These are phyloP conservation scores for Sciaenops ocellatus DNA, from an alignment of 2,797 vertebrate species.

Conservation along the genomic window DNA sequence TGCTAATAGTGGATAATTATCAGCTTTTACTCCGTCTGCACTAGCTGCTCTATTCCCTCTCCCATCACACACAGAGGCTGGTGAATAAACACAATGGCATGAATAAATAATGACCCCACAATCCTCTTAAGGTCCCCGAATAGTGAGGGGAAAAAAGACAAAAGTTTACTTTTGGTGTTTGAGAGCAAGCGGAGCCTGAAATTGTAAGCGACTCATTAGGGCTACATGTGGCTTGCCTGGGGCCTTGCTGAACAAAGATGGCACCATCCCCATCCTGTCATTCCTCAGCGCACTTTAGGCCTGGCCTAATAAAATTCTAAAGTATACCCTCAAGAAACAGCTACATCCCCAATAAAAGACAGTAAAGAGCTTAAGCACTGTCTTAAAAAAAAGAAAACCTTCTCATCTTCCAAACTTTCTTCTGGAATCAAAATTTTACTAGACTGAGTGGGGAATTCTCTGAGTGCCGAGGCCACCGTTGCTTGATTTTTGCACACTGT, in stretches of 20 bases:
- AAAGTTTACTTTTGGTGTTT: constrained; percentile 87
- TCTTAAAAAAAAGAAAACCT: constrained; percentile 38
- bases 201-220: constrained; percentile 85
- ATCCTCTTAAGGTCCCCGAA: constrained; percentile 83
- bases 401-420: constrained; percentile 46
- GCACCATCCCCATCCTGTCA: constrained; percentile 71
- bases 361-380: constrained; percentile 64
- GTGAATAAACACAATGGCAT: constrained; percentile 85
- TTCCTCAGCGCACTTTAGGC: constrained; percentile 68
- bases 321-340: constrained; percentile 75
- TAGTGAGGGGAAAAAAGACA: constrained; percentile 70
- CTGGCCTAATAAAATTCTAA: constrained; percentile 78
- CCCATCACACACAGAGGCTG: constrained; percentile 74
- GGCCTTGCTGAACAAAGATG: constrained; percentile 78
- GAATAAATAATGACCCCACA: constrained; percentile 84
- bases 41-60: constrained; percentile 66
- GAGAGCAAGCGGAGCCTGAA: constrained; percentile 83
- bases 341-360: constrained; percentile 67
- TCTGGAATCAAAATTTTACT: constrained; percentile 32
- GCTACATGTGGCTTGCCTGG: constrained; percentile 80
- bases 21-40: constrained; percentile 74
- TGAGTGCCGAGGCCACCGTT: constrained; percentile 6
- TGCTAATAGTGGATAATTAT: constrained; percentile 84
- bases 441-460: constrained; percentile 25
- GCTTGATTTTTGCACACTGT: constrained; percentile 25